Evolutionary conservation across 2,113 vertebrate species (phyloP).

Genomic region (Microcebus griseorufus): DNA sequence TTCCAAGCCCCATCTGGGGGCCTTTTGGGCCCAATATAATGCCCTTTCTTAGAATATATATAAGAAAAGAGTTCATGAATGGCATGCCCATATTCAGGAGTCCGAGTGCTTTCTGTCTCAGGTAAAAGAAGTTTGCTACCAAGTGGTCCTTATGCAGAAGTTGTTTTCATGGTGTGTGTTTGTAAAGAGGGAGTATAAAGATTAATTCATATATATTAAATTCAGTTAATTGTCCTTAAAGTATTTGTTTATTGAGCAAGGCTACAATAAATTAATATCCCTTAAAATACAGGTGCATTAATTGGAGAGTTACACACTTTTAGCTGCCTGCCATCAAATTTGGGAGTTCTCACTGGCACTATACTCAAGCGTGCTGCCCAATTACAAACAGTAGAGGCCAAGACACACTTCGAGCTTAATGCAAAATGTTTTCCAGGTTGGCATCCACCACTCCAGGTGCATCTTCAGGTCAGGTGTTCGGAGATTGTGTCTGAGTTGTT

Average conservation of each 20-base stretch:
- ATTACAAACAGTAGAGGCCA: background rate
- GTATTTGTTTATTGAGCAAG: background rate
- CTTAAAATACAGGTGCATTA: background rate
- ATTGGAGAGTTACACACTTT: background rate
- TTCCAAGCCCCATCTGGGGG: background rate
- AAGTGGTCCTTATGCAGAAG: too few relatives aligned
- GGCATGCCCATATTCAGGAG: background rate
- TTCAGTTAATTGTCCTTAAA: background rate
- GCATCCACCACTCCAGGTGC: too few relatives aligned
- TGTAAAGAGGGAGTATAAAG: background rate
- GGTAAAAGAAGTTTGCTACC: too few relatives aligned
- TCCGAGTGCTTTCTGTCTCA: background rate
- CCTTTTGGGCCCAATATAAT: background rate
- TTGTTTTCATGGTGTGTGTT: background rate
- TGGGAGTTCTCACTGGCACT: background rate
- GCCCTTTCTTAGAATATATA: background rate
- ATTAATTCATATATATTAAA: background rate
- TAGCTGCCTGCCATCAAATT: background rate
- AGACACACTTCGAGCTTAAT: background rate
- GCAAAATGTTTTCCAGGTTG: background rate
- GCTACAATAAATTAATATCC: background rate
- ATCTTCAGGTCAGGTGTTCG: background rate
- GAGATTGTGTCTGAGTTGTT: background rate
- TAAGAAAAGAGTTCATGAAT: background rate
- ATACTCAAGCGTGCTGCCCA: background rate